These are phyloP conservation scores for Wiebesia pumilae DNA, from an alignment of 1,140 invertebrate genomes.

Conservation along the genomic window DNA sequence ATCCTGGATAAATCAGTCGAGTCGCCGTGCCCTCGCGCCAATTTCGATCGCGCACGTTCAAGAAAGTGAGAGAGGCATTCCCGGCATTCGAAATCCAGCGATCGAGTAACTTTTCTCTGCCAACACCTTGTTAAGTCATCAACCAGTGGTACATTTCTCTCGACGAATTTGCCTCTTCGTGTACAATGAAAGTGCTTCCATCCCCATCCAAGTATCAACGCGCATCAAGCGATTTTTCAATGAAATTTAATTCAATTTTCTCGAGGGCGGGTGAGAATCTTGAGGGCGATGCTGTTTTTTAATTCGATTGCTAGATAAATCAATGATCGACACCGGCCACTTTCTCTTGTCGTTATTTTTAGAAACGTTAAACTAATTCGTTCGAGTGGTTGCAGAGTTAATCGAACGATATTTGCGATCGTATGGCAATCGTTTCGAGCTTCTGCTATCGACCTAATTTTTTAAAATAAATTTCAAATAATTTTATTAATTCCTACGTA, in stretches of 20 bases:
- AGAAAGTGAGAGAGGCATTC: neutral
- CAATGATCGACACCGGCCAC: too few species aligned
- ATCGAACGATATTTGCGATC: too few species aligned
- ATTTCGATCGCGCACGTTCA: neutral
- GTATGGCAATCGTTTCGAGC: too few species aligned
- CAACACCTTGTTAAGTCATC: conserved; percentile 8
- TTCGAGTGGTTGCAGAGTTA: too few species aligned
- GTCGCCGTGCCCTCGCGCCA: neutral
- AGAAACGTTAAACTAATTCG: too few species aligned
- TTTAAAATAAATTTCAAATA: too few species aligned
- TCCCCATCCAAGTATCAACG: neutral
- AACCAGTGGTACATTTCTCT: neutral
- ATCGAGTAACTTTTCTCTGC: neutral
- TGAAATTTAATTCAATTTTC: neutral
- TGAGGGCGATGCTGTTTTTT: too few species aligned
- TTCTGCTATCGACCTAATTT: too few species aligned
- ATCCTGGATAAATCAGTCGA: conserved; percentile 52
- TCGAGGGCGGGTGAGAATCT: too few species aligned
- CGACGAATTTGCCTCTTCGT: neutral
- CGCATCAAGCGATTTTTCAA: neutral
- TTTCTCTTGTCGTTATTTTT: too few species aligned
- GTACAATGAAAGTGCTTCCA: neutral
- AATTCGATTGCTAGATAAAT: too few species aligned
- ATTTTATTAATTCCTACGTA: too few species aligned
- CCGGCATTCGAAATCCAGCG: neutral